Evolutionary conservation across 2,113 vertebrate genomes (phyloP), one percentile per base, ranked within the genome.

Genomic region (Nothocercus julius): DNA sequence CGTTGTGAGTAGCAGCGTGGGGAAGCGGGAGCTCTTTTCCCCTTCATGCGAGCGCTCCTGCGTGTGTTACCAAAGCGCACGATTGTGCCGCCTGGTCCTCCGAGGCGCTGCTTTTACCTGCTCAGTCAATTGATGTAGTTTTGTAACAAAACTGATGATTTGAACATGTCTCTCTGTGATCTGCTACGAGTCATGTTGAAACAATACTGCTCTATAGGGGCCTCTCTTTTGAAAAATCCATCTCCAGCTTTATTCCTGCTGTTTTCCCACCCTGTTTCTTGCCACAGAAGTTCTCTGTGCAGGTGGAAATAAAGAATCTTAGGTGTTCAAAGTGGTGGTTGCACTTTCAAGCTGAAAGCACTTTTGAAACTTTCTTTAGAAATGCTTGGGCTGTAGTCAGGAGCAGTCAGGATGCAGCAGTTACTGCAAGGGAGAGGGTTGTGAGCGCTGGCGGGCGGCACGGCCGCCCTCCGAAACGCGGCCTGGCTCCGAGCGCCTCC

Each of bases 291-390:
- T 51, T 32, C 27, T 14, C 34, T 40, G 12, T 40, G 19, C 6
- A 6, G 30, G 18, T 19, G 27, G 30, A 75, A 24, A 12, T 5
- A 11, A 21, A 11, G 24, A 54, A 54, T 20, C 11, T 13, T 3
- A 1, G 0, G 2, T n/a, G 3, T 12, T 49, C 6, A 3, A 17
- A 11, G 28, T 1, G 2, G 1, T 3, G 8, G 24, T 2, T 51
- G 54, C 10, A 0, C 9, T 82, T 72, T 2, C 3, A 21, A 47
- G 24, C 15, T 10, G n/a, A 2, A 61, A 78, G n/a, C 22, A 49
- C 12, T 9, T 79, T 16, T 9, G 22, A 34, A 49, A 54, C 13
- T 58, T 61, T 4, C 13, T n/a, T 19, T 12, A 20, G 36, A 18
- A 7, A 32, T 18, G 5, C 1, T 22, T 19, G 12, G 42, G 38